Percentiles rank a stretch among this genome's conserved stretches.
phyloP scores from a whole-genome alignment of 2,888 invertebrate genomes.

The Therioaphis trifolii region DNA sequence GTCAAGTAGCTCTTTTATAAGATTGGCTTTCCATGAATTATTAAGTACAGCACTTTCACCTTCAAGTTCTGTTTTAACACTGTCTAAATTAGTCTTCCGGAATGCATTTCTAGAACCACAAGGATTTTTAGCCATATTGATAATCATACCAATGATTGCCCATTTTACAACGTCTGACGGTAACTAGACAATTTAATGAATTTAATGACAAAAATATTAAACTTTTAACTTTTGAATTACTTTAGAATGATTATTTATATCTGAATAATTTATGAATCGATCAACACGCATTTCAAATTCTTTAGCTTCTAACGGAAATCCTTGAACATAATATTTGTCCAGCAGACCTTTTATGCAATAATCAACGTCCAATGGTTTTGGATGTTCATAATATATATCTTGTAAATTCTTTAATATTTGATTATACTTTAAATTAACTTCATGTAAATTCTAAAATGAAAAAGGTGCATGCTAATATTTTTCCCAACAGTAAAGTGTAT shows the following conservation, averaged over 20 bases:
- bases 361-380: conserved; percentile 36
- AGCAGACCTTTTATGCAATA: not conserved
- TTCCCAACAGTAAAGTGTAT: not conserved
- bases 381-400: conserved; percentile 31
- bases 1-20: conserved; percentile 48
- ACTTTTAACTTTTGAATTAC: conserved; percentile 5
- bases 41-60: conserved; percentile 36
- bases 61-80: conserved; percentile 47
- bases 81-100: conserved; percentile 47
- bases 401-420: conserved; percentile 49
- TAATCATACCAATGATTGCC: conserved; percentile 43
- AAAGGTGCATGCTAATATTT: not conserved
- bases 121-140: conserved; percentile 54
- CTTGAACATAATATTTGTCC: conserved; percentile 50
- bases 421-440: conserved; percentile 45
- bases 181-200: not conserved
- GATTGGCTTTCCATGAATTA: conserved; percentile 33
- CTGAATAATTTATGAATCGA: conserved; percentile 41
- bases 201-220: too few relatives aligned
- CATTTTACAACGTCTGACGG: conserved; percentile 38
- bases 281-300: conserved; percentile 59
- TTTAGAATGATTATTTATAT: conserved; percentile 36
- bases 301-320: conserved; percentile 57
- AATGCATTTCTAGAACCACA: conserved; percentile 55
- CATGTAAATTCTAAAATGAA: conserved; percentile 46